Conservation (phyloP, 2,113 vertebrate species). For the Steatornis caripensis region DNA sequence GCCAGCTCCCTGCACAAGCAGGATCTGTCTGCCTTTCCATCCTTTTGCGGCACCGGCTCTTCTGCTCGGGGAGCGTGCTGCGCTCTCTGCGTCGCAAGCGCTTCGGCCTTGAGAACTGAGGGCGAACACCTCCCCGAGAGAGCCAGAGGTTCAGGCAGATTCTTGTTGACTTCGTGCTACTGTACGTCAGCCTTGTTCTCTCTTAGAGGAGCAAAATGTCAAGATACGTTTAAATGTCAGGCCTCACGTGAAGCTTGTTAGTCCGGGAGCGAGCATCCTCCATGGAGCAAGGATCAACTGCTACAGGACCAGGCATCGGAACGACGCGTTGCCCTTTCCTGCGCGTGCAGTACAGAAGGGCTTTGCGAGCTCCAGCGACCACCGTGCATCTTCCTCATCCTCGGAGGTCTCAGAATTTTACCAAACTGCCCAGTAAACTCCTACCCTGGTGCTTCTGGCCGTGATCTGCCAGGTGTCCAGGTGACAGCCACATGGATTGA, state of each 20-base stretch:
- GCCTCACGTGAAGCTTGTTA: not conserved
- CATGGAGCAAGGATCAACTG: not conserved
- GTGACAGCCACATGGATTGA: not conserved
- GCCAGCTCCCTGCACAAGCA: not conserved
- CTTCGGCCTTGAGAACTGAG: not conserved
- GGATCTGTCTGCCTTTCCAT: not conserved
- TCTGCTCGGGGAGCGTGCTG: accelerated
- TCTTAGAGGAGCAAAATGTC: not conserved
- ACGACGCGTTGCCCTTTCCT: not conserved
- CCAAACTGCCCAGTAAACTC: not conserved
- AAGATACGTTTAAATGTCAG: not conserved
- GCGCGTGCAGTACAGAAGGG: accelerated
- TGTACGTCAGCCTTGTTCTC: not conserved
- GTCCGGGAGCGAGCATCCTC: not conserved
- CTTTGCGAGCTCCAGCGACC: not conserved
- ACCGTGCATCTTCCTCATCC: not conserved
- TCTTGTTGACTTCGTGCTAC: not conserved
- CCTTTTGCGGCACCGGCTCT: not conserved
- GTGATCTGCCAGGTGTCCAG: not conserved
- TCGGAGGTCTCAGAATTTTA: not conserved
- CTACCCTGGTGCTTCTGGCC: not conserved
- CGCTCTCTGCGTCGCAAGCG: accelerated
- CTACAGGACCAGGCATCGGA: accelerated
- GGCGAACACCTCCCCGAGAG: not conserved
- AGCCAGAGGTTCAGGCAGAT: not conserved